A percentile compares a stretch with the other conserved stretches of the same genome.
phyloP scores from a whole-genome alignment of 2,797 vertebrate genomes.

The Ctenosaura bakeri region DNA sequence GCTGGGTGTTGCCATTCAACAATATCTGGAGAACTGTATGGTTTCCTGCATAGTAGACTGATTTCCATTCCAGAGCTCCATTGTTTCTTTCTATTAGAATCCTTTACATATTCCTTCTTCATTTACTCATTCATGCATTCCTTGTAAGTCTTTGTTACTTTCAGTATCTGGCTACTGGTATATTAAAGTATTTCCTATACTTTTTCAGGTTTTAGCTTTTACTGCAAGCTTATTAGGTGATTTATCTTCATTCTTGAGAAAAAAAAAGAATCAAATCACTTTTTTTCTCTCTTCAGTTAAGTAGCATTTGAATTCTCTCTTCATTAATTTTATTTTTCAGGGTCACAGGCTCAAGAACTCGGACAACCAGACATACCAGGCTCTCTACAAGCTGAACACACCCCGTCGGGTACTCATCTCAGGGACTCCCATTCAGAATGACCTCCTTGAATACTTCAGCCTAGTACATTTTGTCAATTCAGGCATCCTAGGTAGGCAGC shows the following conservation, averaged over 20 bases:
- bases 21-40: neutral
- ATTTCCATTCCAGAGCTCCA: too few species aligned
- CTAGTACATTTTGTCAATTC: slow-evolving; percentile 97
- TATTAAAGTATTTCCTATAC: neutral
- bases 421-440: slow-evolving; percentile 97
- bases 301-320: neutral
- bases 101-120: neutral
- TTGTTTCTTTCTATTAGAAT: too few species aligned
- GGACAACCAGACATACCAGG: slow-evolving; percentile 97
- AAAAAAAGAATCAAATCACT: neutral
- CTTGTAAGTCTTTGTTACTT: neutral
- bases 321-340: slow-evolving; percentile 74
- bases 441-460: slow-evolving; percentile 98
- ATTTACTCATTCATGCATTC: neutral
- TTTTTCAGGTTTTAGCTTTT: neutral
- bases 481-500: slow-evolving; percentile 91
- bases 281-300: neutral
- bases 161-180: neutral
- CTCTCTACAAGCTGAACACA: slow-evolving; percentile 91
- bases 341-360: slow-evolving; percentile 97
- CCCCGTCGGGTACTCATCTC: slow-evolving; percentile 94
- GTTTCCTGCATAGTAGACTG: neutral
- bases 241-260: neutral
- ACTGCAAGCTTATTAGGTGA: neutral
- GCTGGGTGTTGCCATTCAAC: neutral